Evolutionary conservation across 2,888 invertebrate genomes (phyloP), one percentile per base, ranked within the genome.

Genomic region (Acanthosoma haemorrhoidale): DNA sequence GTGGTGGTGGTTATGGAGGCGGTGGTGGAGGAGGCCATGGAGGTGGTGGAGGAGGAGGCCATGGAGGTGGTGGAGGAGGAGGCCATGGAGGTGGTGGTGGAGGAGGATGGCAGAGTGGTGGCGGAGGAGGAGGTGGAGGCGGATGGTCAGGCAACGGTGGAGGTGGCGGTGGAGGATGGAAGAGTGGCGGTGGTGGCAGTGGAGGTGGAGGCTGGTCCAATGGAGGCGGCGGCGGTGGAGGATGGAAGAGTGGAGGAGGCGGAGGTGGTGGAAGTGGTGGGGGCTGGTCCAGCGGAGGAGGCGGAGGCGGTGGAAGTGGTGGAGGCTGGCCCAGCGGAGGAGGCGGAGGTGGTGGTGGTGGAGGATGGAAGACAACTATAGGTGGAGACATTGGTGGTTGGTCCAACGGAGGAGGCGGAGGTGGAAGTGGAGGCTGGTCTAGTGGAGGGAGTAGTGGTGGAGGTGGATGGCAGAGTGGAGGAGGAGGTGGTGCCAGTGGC

Each of bases 41-140:
- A 5, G 29, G 57, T 11, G 3, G 13, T 5, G 8, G 31, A 2
- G 18, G 18, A 4, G 57, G 57, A 9, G 57, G 57, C 11, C 29
- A 31, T 9, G 66, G 70, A 16, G 66, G 67, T 18, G 38, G 61
- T 11, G 59, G 69, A n/a, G 32, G 61, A 18, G 39, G 59, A 32
- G 41, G 66, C 13, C 16, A 59, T 13, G 57, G 67, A 11, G 58
- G 71, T 2, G 60, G 71, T 0, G 61, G 60, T 3, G 58, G 58
- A 11, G 58, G 58, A 8, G 58, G 58, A 15, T 6, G 36, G 11
- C 8, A 11, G 11, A 9, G 11, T 11, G 41, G 41, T 16, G 36
- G 36, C 6, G 36, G 36, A 36, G 36, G 36, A 36, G 13, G n/a
- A n/a, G n/a, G 41, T 4, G 36, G 60, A 11, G 60, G 60, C 3